These are phyloP conservation scores for Brachionus plicatilis DNA, from an alignment of 1,140 invertebrate species.

Conservation along the genomic window DNA sequence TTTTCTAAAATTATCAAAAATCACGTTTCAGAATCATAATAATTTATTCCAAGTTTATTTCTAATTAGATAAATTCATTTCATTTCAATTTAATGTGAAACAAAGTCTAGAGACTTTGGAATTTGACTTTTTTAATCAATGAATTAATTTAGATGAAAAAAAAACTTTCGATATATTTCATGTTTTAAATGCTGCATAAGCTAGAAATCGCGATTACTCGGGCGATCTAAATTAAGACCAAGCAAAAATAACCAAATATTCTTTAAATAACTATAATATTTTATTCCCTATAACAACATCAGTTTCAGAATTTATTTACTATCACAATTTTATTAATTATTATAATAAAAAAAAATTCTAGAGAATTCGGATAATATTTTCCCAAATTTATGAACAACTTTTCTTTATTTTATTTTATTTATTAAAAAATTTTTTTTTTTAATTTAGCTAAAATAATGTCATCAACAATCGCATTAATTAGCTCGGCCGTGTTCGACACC, in stretches of 20 bases:
- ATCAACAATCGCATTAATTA: conserved; percentile 29
- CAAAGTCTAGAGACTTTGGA: background rate
- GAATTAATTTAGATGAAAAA: background rate
- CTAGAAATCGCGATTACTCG: background rate
- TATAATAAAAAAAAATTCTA: conserved; percentile 10
- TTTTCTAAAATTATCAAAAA: background rate
- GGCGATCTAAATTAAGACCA: background rate
- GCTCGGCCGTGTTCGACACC: conserved; percentile 1
- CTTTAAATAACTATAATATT: background rate
- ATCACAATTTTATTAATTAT: conserved; percentile 23
- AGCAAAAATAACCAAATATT: background rate
- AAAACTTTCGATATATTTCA: background rate
- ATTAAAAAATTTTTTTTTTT: background rate
- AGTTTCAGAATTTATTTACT: background rate
- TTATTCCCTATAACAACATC: background rate
- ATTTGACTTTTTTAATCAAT: background rate
- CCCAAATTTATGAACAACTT: background rate
- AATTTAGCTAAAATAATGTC: conserved; percentile 12
- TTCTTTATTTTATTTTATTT: background rate
- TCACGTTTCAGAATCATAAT: background rate
- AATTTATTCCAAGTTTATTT: background rate
- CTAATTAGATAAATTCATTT: background rate
- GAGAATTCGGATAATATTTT: conserved; percentile 13
- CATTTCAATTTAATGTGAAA: background rate
- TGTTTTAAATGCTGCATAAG: background rate